A percentile compares a stretch with the other conserved stretches of the same genome.
Evolutionary conservation across 2,113 vertebrate genomes (phyloP).

Genomic region (Naja naja): DNA sequence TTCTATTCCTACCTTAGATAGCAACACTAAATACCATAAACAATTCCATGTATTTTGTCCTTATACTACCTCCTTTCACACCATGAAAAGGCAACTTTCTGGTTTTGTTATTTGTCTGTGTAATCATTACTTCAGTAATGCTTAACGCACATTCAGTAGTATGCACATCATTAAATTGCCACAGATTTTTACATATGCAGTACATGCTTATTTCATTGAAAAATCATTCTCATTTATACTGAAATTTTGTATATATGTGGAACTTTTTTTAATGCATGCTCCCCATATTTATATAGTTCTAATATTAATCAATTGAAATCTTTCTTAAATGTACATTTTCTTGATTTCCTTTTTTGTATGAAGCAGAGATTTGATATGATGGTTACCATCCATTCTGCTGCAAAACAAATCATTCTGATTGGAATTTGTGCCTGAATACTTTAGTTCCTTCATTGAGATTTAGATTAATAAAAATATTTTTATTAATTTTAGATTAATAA

Average conservation of each 20-base stretch:
- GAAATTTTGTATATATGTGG: background rate
- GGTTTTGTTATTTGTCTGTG: background rate
- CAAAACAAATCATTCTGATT: background rate
- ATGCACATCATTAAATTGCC: background rate
- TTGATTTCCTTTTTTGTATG: background rate
- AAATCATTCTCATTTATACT: background rate
- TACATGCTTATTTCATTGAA: background rate
- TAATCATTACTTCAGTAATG: background rate
- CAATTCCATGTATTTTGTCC: background rate
- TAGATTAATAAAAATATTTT: no score
- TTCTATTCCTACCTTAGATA: background rate
- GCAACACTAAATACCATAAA: background rate
- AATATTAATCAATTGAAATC: background rate
- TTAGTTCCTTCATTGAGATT: background rate
- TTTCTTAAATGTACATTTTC: background rate
- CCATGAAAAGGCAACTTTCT: background rate
- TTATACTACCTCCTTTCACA: background rate
- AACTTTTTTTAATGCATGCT: background rate
- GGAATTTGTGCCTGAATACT: background rate
- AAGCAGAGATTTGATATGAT: background rate
- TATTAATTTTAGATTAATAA: no score
- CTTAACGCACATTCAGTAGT: background rate
- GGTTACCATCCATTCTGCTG: background rate
- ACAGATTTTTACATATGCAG: background rate
- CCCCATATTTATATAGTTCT: background rate